Conservation (phyloP, 2,888 invertebrate genomes). For the Anaspis maculata region DNA sequence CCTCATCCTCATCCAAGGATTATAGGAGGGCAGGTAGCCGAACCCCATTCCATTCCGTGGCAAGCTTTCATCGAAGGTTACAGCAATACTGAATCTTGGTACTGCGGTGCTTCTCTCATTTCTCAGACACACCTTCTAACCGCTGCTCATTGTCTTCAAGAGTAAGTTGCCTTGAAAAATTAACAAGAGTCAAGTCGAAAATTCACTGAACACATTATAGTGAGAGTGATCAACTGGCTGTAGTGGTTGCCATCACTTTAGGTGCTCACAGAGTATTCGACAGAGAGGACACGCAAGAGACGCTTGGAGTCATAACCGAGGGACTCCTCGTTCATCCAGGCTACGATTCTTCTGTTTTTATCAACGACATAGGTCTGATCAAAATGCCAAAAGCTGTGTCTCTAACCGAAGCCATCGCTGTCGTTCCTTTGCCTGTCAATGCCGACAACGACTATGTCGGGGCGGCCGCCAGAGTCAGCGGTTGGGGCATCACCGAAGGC, state of each 20-base stretch:
- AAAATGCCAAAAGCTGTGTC: slow-evolving; percentile 5
- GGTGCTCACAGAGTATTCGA: slow-evolving; percentile 10
- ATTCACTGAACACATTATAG: no score
- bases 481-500: slow-evolving; percentile 15
- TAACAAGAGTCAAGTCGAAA: no score
- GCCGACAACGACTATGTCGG: slow-evolving; percentile 5
- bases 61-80: slow-evolving; percentile 4
- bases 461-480: slow-evolving; percentile 9
- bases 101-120: slow-evolving; percentile 7
- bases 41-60: slow-evolving; percentile 3
- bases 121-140: neutral
- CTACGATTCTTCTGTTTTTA: slow-evolving; percentile 3
- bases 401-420: slow-evolving; percentile 1
- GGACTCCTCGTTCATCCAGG: slow-evolving; percentile 6
- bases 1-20: neutral
- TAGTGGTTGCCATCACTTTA: slow-evolving; percentile 5
- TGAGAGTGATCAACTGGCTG: slow-evolving; percentile 4
- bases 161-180: slow-evolving; percentile 2
- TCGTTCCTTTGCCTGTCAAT: slow-evolving; percentile 3
- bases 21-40: slow-evolving; percentile 1
- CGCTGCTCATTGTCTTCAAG: slow-evolving; percentile 2
- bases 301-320: neutral
- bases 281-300: slow-evolving; percentile 6
- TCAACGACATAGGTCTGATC: slow-evolving; percentile 12
- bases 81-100: slow-evolving; percentile 1